Conservation (phyloP, 2,888 invertebrate genomes). For the Synanthedon myopaeformis region DNA sequence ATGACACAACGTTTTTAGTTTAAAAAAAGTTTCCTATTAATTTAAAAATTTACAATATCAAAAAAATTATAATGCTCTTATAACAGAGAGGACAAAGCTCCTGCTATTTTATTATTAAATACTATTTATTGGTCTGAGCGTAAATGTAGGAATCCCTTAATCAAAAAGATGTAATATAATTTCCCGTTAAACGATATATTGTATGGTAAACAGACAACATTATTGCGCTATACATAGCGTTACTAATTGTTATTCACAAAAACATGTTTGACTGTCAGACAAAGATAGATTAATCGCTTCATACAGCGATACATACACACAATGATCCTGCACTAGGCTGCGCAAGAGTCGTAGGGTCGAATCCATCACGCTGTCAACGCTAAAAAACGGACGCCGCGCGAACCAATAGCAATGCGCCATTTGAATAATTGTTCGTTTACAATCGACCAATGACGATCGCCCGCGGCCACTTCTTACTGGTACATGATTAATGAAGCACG, state of each 20-base stretch:
- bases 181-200: not conserved
- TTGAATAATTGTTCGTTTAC: constrained; percentile 66
- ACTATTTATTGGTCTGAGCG: no score
- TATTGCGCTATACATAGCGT: not conserved
- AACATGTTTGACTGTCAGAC: not conserved
- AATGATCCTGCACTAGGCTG: constrained; percentile 17
- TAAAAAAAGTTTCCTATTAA: no score
- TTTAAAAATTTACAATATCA: no score
- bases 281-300: constrained; percentile 1
- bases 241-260: not conserved
- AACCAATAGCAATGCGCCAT: constrained; percentile 51
- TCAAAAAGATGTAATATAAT: not conserved
- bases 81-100: no score
- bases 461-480: constrained; percentile 46
- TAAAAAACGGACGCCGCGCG: constrained; percentile 44
- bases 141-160: not conserved
- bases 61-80: no score
- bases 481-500: constrained; percentile 56
- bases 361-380: constrained; percentile 61
- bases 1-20: no score
- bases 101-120: no score
- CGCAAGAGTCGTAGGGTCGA: constrained; percentile 64
- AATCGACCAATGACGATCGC: constrained; percentile 52
- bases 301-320: not conserved
- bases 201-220: no score